These are phyloP conservation scores for Chironomus tentans DNA, from an alignment of 2,888 invertebrate genomes.

Conservation along the genomic window DNA sequence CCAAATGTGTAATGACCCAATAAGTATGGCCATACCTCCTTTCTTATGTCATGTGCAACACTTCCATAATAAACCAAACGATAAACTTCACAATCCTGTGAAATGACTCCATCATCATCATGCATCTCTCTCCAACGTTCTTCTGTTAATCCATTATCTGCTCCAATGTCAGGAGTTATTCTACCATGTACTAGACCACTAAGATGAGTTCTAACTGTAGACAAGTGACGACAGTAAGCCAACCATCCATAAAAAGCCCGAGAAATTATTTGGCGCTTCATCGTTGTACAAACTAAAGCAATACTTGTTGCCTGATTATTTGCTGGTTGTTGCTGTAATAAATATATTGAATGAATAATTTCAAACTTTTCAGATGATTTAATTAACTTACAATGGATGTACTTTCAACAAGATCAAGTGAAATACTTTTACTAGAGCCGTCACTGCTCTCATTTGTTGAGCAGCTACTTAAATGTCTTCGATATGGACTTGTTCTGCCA, in stretches of 20 bases:
- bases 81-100: slow-evolving; percentile 64
- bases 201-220: slow-evolving; percentile 85
- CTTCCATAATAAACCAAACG: slow-evolving; percentile 81
- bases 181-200: slow-evolving; percentile 74
- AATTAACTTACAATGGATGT: slow-evolving; percentile 32
- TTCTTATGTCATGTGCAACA: slow-evolving; percentile 64
- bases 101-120: slow-evolving; percentile 50
- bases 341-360: background rate
- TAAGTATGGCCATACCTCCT: slow-evolving; percentile 82
- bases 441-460: slow-evolving; percentile 56
- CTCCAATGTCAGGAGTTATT: slow-evolving; percentile 56
- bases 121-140: slow-evolving; percentile 64
- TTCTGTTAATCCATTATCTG: slow-evolving; percentile 62
- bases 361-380: background rate
- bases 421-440: slow-evolving; percentile 47
- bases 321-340: slow-evolving; percentile 28
- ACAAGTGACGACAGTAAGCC: slow-evolving; percentile 85
- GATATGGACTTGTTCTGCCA: slow-evolving; percentile 40
- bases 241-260: slow-evolving; percentile 95
- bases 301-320: slow-evolving; percentile 49
- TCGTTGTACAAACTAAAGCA: slow-evolving; percentile 82
- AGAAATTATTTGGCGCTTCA: slow-evolving; percentile 90
- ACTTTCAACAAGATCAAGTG: slow-evolving; percentile 37
- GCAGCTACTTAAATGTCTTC: slow-evolving; percentile 50
- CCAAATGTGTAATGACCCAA: slow-evolving; percentile 52